Conservation (phyloP, 2,113 vertebrate species). For the Salvelinus sp. region DNA sequence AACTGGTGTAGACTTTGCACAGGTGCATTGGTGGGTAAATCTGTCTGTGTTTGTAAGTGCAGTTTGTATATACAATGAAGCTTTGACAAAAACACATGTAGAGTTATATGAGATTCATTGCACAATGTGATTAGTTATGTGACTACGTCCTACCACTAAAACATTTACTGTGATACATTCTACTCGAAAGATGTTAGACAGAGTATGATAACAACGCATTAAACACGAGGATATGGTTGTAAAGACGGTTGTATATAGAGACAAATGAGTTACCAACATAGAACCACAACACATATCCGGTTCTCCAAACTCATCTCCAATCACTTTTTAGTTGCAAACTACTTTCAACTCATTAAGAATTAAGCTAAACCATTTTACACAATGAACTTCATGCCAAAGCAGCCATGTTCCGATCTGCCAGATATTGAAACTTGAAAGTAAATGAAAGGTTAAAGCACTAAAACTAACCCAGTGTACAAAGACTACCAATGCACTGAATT, state of each 20-base stretch:
- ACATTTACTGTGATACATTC: constrained; percentile 31
- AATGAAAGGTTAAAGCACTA: constrained; percentile 33
- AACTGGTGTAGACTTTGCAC: constrained; percentile 16
- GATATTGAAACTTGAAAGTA: constrained; percentile 14
- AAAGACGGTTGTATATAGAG: constrained; percentile 16
- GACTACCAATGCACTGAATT: constrained; percentile 44
- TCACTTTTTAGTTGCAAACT: constrained; percentile 27
- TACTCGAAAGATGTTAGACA: constrained; percentile 34
- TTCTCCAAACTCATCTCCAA: constrained; percentile 18
- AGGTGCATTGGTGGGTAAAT: neutral
- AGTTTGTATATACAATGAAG: constrained; percentile 20
- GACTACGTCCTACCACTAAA: constrained; percentile 35
- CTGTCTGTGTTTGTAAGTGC: constrained; percentile 17
- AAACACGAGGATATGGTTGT: constrained; percentile 28
- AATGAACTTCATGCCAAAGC: constrained; percentile 33
- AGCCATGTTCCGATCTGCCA: constrained; percentile 11
- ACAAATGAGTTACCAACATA: constrained; percentile 25
- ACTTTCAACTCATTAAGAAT: constrained; percentile 33
- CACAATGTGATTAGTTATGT: constrained; percentile 48
- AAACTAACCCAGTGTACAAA: constrained; percentile 34
- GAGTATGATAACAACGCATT: constrained; percentile 47
- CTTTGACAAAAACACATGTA: constrained; percentile 20
- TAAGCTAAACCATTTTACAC: constrained; percentile 15
- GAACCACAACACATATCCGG: constrained; percentile 25
- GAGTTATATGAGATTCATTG: constrained; percentile 23